Evolutionary conservation across 2,113 vertebrate genomes (phyloP), one percentile per base, ranked within the genome.

Genomic region (Grus americana): DNA sequence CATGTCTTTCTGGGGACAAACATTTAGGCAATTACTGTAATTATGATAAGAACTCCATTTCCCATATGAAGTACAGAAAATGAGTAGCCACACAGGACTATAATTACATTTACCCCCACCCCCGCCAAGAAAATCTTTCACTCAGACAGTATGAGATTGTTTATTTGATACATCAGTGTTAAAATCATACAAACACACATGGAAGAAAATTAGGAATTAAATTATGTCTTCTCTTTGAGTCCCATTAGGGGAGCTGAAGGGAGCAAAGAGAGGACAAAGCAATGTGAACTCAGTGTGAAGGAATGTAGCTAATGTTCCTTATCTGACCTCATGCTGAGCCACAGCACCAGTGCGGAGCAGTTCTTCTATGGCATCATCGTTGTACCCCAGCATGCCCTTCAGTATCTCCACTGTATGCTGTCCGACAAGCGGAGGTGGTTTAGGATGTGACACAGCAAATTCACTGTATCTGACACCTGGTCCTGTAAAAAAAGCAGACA

Each of bases 351-450:
- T 68, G n/a, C 75, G 46, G 76, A 99, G 98, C 88, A 99, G 97
- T 65, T 98, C 94, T 27, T 88, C 82, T 76, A 99, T 98, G 95
- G 97, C 50, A 17, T 97, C 97, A 59, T 99, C 98, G 6, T 98
- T 80, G 17, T 99, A 99, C 12, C 97, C 96, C 89, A 99, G 97
- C 32, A 94, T 71, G 66, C 96, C 97, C 86, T 98, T 98, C 96
- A 99, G 97, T 95, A 99, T 97, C 94, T 99, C 98, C 19, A 97
- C 95, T 0, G 99, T 99, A 74, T 99, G 99, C 92, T 99, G 99
- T 34, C 99, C 99, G 72, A 99, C 95, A 93, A 99, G 88, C 52
- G 99, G 99, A 75, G 99, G 99, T 3, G 99, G 98, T 32, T 83
- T 97, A 7, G 98, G 98, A 61, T 97, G 85, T 15, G 90, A 92